Evolutionary conservation across 2,888 invertebrate species (phyloP).

Genomic region (Lucinisca nassula): DNA sequence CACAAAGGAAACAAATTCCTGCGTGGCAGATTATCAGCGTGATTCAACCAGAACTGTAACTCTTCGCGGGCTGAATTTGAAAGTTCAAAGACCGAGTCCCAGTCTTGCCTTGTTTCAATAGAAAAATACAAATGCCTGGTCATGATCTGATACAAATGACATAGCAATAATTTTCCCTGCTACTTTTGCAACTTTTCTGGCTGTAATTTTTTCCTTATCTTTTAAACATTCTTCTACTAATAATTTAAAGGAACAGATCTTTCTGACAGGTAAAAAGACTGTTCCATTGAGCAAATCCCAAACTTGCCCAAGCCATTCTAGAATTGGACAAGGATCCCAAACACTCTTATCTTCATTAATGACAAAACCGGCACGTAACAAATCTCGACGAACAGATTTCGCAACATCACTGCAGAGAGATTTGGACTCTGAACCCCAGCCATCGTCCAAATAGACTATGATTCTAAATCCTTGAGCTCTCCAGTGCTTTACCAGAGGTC

Average conservation of each 20-base stretch:
- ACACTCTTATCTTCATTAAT: not conserved
- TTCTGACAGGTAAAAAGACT: not conserved
- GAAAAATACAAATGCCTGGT: not conserved
- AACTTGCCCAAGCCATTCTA: not conserved
- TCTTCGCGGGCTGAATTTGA: not conserved
- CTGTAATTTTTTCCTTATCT: not conserved
- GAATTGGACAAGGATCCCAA: not conserved
- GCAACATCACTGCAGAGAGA: too few species aligned
- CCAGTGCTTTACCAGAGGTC: slow-evolving; percentile 34
- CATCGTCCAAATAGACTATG: slow-evolving; percentile 40
- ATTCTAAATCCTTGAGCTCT: slow-evolving; percentile 17
- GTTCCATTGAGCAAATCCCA: not conserved
- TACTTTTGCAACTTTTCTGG: not conserved
- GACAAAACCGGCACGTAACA: not conserved
- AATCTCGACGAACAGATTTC: too few species aligned
- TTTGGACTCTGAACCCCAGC: slow-evolving; percentile 7
- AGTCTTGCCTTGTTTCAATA: not conserved
- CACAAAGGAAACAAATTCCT: not conserved
- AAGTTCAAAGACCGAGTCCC: not conserved
- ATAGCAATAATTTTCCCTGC: slow-evolving; percentile 9
- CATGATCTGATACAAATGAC: slow-evolving; percentile 14
- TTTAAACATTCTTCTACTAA: not conserved
- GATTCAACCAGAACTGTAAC: slow-evolving; percentile 22
- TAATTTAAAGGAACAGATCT: not conserved
- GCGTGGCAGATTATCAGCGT: not conserved